Evolutionary conservation across 2,888 invertebrate species (phyloP), one percentile per base, ranked within the genome.

Genomic region (Stomorhina lunata): DNA sequence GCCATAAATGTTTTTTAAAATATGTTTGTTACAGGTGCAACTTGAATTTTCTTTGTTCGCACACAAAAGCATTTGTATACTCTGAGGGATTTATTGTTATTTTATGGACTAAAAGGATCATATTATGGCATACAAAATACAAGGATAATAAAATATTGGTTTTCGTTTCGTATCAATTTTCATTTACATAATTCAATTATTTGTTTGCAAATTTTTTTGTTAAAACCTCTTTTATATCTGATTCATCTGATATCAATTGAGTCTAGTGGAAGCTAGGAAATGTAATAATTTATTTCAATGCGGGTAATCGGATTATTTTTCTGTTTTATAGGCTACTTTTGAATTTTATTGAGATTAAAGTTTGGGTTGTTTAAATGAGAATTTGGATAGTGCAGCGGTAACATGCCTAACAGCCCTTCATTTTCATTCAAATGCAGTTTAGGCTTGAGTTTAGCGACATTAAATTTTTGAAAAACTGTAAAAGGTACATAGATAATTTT

Each of bases 121-220:
- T n/a, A n/a, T n/a, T n/a, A n/a, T 25, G 4, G 3, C 4, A 25
- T 40, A 40, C 15, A 22, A 9, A 9, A n/a, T 40, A 4, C 9
- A 15, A 22, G 1, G 27, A 40, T 9, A 40, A 53, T 15, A 40
- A 25, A 25, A 25, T 15, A 25, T 40, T 7, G 12, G 5, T 12
- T 7, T 10, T 40, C 40, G 4, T 61, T 40, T 0, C 37, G 25
- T 25, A 7, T 40, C 25, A 15, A 61, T 61, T 61, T 25, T 25
- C 37, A 25, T 40, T 61, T 61, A 22, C 61, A 61, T 40, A 59
- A 25, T 61, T 40, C 61, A 40, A 40, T 61, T 40, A 61, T 40
- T 61, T 40, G 25, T 61, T 61, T 37, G 40, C 3, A 61, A 61
- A n/a, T n/a, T 40, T 61, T 12, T 61, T 25, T 17, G 6, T 43